Conservation (phyloP, 2,888 invertebrate genomes). For the Halocaridina rubra region DNA sequence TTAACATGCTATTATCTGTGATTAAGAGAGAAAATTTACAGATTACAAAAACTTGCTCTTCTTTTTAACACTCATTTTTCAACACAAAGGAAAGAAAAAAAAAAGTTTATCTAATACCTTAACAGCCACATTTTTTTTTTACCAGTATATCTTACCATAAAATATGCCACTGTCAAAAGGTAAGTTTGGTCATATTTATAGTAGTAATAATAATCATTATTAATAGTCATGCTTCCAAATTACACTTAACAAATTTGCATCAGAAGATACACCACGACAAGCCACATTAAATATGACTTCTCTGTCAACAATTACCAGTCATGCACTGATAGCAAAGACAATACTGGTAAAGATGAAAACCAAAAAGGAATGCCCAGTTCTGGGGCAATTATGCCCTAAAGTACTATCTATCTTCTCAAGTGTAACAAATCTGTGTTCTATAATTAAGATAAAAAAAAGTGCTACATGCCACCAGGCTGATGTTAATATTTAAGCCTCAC, state of each 20-base stretch:
- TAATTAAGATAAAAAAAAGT: too few relatives aligned
- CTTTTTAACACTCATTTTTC: slow-evolving; percentile 15
- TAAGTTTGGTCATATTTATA: too few relatives aligned
- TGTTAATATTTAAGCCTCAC: slow-evolving; percentile 8
- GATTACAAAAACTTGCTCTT: slow-evolving; percentile 47
- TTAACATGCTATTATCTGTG: not conserved
- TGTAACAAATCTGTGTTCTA: slow-evolving; percentile 24
- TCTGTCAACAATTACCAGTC: slow-evolving; percentile 41
- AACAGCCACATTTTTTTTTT: slow-evolving; percentile 21
- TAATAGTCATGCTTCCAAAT: not conserved
- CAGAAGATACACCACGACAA: slow-evolving; percentile 14
- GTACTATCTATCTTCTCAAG: slow-evolving; percentile 21
- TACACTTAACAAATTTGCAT: not conserved
- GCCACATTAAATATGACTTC: slow-evolving; percentile 32
- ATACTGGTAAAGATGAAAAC: slow-evolving; percentile 16
- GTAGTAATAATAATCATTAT: not conserved
- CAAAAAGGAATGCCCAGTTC: slow-evolving; percentile 43
- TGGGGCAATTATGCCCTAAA: slow-evolving; percentile 42
- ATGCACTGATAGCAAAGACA: too few relatives aligned
- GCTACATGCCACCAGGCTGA: slow-evolving; percentile 48
- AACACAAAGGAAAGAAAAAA: slow-evolving; percentile 5
- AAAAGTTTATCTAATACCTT: slow-evolving; percentile 3
- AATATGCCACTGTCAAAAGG: not conserved
- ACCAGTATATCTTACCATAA: not conserved
- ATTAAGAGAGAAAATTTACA: slow-evolving; percentile 37